These are phyloP conservation scores for Phalera bucephala DNA, from an alignment of 2,888 invertebrate species.

Conservation along the genomic window DNA sequence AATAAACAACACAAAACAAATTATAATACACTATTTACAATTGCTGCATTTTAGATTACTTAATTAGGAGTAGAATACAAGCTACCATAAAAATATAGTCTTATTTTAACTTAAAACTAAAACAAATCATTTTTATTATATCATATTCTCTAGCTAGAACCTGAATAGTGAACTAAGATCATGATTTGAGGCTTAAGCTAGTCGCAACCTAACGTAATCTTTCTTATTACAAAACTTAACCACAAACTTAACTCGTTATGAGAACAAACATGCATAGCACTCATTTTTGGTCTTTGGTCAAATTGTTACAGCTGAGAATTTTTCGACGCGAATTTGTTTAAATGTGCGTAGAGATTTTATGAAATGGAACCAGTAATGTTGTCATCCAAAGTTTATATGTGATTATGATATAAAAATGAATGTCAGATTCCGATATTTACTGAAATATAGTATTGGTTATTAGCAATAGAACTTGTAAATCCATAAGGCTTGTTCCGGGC, in stretches of 20 bases:
- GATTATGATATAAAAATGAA: no score
- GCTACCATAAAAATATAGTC: conserved; percentile 1
- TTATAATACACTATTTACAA: conserved; percentile 35
- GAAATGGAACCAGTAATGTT: not conserved
- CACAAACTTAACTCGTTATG: conserved; percentile 30
- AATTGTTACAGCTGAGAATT: conserved; percentile 40
- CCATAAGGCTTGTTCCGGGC: no score
- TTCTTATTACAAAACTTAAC: conserved; percentile 19
- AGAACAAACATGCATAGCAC: conserved; percentile 38
- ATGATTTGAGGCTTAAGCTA: conserved; percentile 9
- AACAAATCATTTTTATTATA: not conserved
- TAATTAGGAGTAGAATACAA: conserved; percentile 17
- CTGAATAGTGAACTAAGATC: not conserved
- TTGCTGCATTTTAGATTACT: conserved; percentile 23
- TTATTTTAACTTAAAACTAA: conserved; percentile 17
- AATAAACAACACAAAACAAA: conserved; percentile 45
- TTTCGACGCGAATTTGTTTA: conserved; percentile 24
- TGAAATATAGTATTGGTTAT: no score
- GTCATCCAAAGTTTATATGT: no score
- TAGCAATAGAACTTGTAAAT: no score
- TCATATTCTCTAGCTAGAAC: not conserved
- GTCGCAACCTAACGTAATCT: conserved; percentile 2
- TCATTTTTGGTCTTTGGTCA: conserved; percentile 63
- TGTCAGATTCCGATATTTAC: no score
- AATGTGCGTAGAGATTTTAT: not conserved